Base-by-base conservation (phyloP, 1,140 invertebrate species). In the Philotrypesis tridentata region DNA sequence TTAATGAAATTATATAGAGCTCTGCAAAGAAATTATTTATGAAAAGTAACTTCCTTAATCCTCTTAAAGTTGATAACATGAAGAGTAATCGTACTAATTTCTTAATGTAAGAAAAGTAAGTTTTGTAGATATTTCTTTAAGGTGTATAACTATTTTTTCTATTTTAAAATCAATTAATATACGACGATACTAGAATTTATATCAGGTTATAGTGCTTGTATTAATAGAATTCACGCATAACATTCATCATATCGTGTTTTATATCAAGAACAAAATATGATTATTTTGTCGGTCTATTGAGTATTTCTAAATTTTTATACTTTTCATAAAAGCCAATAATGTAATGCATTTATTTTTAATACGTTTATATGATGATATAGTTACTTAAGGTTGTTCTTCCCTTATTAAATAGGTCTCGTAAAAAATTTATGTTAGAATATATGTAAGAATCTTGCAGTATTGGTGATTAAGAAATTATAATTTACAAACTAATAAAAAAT, bases 361-460 rank as follows among this genome's bases (percentile, higher is more conserved):
- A 55, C 48, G 48, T 55, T 55, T 55, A n/a, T 55, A 55, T 17
- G 48, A 55, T 43, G 40, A 55, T 55, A n/a, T 21, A 48, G 48
- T 55, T 55, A 55, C 17, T 55, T 55, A 55, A 55, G 48, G n/a
- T 55, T 55, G 21, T 55, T 55, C 48, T 55, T 55, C 21, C 48
- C 48, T 17, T 55, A n/a, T 17, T 55, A 55, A 21, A 55, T 55
- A 55, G 48, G 17, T n/a, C 48, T 55, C 48, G 21, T 55, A n/a
- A 55, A 55, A 55, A 55, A 55, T 55, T 55, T 55, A 55, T 55
- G 48, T 55, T 55, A 55, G 48, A 55, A 55, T 55, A 55, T 55
- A n/a, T 55, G 48, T 55, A 55, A 55, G 48, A 55, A 55, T 55
- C 48, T 55, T 55, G 48, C 48, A 55, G 48, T 55, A 55, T 55